Evolutionary conservation across 30 jellyfish, hydroid and myxozoan genomes (phyloP), one percentile per base, ranked within the genome.

Genomic region (Morbakka virulenta): DNA sequence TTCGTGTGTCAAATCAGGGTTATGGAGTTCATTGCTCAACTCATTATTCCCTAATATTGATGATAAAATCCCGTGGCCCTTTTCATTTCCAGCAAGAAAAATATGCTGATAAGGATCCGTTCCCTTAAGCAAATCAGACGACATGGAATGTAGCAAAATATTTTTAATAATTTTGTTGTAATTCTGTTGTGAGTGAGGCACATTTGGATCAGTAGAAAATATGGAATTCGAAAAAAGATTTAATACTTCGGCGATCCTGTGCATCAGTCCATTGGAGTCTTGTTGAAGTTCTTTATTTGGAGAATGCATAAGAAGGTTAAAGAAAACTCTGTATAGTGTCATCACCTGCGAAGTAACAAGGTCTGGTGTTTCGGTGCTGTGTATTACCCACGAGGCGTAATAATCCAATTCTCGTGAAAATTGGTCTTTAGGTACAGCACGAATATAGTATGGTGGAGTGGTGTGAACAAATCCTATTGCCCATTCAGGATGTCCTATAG

Each of bases 401-500:
- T 17, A 17, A 17, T 41, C 57, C 9, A 41, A 17, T 41, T 41
- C 57, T 41, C 13, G 57, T 9, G 9, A 9, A 9, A 41, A 6
- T 9, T 17, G 9, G 79, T 84, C 76, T 68, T 76, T 84, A 85
- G 3, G 69, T 82, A 75, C 51, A 21, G 82, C 89, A 23, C 95
- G 79, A 29, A 84, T 89, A 72, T 84, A 84, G 74, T 69, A 76
- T 0, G 95, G 95, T 2, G 95, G 95, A 17, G 17, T 17, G 34
- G 25, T 79, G 81, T 84, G 95, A 13, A 84, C 50, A 30, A 71
- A 85, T 41, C 89, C 89, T 12, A 84, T 49, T 70, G 64, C 72
- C 95, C 95, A 83, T 62, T 83, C 95, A 21, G 87, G 87, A 13
- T 72, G 95, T 14, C 63, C 51, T 78, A 69, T 69, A 9, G 87